These are phyloP conservation scores for Nymphicus hollandicus DNA, from an alignment of 2,113 vertebrate genomes.

Conservation along the genomic window DNA sequence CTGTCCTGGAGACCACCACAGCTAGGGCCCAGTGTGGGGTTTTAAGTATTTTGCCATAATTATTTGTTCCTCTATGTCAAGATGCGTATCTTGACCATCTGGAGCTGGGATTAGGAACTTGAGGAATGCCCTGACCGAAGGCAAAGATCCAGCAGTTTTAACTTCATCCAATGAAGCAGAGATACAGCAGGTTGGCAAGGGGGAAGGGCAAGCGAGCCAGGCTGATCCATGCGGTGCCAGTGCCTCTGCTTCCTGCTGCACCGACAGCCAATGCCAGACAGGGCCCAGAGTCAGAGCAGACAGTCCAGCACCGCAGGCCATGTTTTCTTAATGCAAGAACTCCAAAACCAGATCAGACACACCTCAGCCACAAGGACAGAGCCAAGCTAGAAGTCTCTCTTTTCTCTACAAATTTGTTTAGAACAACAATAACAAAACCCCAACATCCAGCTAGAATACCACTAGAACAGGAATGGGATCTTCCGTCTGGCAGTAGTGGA, in stretches of 20 bases:
- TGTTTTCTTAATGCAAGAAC: background rate
- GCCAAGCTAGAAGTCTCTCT: background rate
- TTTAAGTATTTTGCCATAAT: background rate
- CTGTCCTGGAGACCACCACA: background rate
- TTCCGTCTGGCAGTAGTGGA: background rate
- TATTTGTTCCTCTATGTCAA: background rate
- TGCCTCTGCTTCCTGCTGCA: background rate
- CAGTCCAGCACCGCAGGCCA: background rate
- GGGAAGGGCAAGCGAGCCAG: background rate
- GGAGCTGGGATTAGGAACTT: constrained; percentile 16
- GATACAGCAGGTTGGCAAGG: constrained; percentile 13
- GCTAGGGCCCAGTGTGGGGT: background rate
- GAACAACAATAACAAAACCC: background rate
- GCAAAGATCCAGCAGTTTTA: constrained; percentile 43
- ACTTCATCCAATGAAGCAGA: background rate
- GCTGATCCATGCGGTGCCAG: background rate
- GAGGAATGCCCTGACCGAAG: constrained; percentile 7
- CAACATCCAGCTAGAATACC: background rate
- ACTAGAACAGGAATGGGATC: background rate
- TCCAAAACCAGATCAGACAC: background rate
- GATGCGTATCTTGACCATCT: background rate
- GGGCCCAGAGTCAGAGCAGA: background rate
- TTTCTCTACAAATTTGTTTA: background rate
- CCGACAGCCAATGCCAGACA: background rate
- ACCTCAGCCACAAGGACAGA: background rate